phyloP scores from a whole-genome alignment of 2,888 invertebrate genomes.

The Sabatieria punctata region DNA sequence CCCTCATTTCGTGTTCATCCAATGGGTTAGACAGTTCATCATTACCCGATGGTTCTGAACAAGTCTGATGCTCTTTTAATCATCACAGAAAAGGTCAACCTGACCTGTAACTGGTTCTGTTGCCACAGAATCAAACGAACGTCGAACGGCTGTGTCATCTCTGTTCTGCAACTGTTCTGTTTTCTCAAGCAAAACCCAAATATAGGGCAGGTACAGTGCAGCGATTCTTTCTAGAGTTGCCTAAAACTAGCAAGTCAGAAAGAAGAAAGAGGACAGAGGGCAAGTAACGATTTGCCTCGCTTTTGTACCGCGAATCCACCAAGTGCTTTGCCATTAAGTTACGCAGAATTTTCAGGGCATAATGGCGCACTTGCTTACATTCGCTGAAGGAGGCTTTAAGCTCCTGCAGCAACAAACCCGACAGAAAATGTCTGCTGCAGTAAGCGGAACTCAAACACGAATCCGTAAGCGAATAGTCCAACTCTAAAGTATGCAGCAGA shows the following conservation, averaged over 20 bases:
- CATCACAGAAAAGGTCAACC: too few species aligned
- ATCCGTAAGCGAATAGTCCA: slow-evolving; percentile 12
- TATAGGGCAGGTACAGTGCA: slow-evolving; percentile 73
- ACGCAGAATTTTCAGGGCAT: slow-evolving; percentile 59
- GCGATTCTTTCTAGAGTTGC: too few species aligned
- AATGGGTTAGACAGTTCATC: too few species aligned
- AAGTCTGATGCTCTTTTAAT: too few species aligned
- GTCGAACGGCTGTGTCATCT: too few species aligned
- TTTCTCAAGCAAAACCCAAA: slow-evolving; percentile 71
- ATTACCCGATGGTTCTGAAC: too few species aligned
- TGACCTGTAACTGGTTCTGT: too few species aligned
- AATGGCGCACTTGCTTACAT: slow-evolving; percentile 58
- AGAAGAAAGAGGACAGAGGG: too few species aligned
- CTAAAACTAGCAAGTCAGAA: too few species aligned
- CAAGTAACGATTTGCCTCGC: too few species aligned
- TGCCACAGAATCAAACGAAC: too few species aligned
- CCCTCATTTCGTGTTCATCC: slow-evolving; percentile 36
- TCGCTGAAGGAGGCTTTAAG: slow-evolving; percentile 68
- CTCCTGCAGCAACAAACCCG: slow-evolving; percentile 72
- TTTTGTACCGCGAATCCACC: slow-evolving; percentile 70
- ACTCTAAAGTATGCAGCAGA: not conserved
- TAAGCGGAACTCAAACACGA: slow-evolving; percentile 58
- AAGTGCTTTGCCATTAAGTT: slow-evolving; percentile 83
- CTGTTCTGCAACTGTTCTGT: slow-evolving; percentile 54
- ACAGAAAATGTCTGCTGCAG: slow-evolving; percentile 73